Evolutionary conservation across 2,888 invertebrate genomes (phyloP).

Genomic region (Machimus atricapillus): DNA sequence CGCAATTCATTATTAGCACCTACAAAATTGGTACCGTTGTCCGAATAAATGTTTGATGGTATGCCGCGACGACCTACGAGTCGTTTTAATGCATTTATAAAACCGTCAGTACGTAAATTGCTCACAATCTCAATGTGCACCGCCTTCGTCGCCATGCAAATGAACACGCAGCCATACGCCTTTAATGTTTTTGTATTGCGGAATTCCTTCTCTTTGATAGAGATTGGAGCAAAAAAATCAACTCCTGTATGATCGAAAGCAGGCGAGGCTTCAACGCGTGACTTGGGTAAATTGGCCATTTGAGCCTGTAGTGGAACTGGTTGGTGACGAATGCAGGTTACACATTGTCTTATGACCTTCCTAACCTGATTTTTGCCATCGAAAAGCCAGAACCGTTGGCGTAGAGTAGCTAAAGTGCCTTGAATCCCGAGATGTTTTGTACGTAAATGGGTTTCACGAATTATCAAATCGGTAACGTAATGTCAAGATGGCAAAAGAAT

Average conservation of each 20-base stretch:
- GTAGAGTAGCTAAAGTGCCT: not conserved
- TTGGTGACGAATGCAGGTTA: not conserved
- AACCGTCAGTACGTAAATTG: not conserved
- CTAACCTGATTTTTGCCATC: not conserved
- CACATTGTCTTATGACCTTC: not conserved
- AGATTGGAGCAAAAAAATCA: not conserved
- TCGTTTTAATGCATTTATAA: not conserved
- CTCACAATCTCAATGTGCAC: not conserved
- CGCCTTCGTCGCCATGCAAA: not conserved
- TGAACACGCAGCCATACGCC: not conserved
- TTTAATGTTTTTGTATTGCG: not conserved
- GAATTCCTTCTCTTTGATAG: not conserved
- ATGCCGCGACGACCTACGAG: not conserved
- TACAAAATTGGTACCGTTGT: not conserved
- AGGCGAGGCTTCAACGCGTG: not conserved
- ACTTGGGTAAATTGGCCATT: not conserved
- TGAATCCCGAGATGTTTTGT: not conserved
- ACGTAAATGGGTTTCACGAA: not conserved
- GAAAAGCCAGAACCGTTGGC: not conserved
- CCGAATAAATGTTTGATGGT: not conserved
- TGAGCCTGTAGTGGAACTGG: too few relatives aligned
- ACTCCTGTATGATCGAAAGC: not conserved
- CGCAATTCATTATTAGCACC: not conserved
- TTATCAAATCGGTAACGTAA: too few relatives aligned
- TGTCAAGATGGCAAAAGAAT: too few relatives aligned